A percentile compares a stretch with the other conserved stretches of the same genome.
These are phyloP conservation scores for Dione vanillae DNA, from an alignment of 2,888 invertebrate species.

Conservation along the genomic window DNA sequence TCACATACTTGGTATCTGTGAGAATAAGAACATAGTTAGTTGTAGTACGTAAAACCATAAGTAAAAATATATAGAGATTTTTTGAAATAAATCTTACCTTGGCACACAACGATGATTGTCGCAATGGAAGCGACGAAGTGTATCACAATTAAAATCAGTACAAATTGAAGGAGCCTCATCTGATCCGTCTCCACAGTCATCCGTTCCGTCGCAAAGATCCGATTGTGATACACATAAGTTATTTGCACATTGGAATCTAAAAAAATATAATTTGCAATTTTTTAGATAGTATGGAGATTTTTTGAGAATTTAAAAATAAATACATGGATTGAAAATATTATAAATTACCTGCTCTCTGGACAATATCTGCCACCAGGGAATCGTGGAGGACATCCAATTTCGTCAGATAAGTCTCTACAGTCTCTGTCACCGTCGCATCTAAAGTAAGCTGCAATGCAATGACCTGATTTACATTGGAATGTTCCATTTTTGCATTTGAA, in stretches of 20 bases:
- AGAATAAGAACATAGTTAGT: neutral
- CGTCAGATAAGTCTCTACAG: slow-evolving; percentile 95
- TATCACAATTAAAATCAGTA: slow-evolving; percentile 93
- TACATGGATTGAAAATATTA: neutral
- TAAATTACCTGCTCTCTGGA: slow-evolving; percentile 86
- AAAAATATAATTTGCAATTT: neutral
- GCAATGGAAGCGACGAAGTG: slow-evolving; percentile 93
- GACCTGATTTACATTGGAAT: slow-evolving; percentile 96
- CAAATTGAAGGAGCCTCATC: slow-evolving; percentile 93
- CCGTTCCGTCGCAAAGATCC: slow-evolving; percentile 96
- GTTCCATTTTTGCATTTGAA: slow-evolving; percentile 95
- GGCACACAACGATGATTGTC: slow-evolving; percentile 94
- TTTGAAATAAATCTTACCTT: slow-evolving; percentile 60
- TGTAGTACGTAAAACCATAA: neutral
- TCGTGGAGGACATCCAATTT: slow-evolving; percentile 94
- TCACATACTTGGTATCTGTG: slow-evolving; percentile 93
- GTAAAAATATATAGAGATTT: neutral
- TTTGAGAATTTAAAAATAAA: neutral
- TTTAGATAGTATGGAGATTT: too few species aligned
- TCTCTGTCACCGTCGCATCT: slow-evolving; percentile 95
- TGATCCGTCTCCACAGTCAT: slow-evolving; percentile 96
- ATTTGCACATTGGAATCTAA: slow-evolving; percentile 94
- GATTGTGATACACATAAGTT: slow-evolving; percentile 95
- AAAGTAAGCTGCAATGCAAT: slow-evolving; percentile 95
- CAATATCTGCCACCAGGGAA: slow-evolving; percentile 95